Conservation (phyloP, 2,888 invertebrate species). For the Chloromyia formosa region DNA sequence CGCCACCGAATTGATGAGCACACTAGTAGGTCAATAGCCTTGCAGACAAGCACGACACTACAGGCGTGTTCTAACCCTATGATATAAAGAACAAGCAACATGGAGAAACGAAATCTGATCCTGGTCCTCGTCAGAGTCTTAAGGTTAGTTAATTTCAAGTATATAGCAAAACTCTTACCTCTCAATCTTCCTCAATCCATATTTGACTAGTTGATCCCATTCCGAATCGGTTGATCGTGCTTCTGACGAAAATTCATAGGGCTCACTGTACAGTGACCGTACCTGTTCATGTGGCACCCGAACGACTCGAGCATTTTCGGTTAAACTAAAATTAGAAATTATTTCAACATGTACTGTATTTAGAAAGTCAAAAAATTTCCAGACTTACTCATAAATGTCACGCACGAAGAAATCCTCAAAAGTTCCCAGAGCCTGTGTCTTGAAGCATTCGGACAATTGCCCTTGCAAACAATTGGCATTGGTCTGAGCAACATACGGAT, state of each 20-base stretch:
- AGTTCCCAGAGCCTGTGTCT: slow-evolving; percentile 78
- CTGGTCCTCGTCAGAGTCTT: too few relatives aligned
- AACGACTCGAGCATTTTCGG: slow-evolving; percentile 76
- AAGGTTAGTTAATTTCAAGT: too few relatives aligned
- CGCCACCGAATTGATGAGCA: too few relatives aligned
- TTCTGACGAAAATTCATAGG: slow-evolving; percentile 76
- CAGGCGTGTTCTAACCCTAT: too few relatives aligned
- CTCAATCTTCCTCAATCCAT: slow-evolving; percentile 77
- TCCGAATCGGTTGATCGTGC: slow-evolving; percentile 78
- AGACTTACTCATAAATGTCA: background rate
- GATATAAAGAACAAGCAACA: too few relatives aligned
- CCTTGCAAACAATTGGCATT: slow-evolving; percentile 80
- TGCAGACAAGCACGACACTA: too few relatives aligned
- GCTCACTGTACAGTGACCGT: slow-evolving; percentile 74
- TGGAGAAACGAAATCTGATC: too few relatives aligned
- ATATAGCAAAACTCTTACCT: slow-evolving; percentile 65
- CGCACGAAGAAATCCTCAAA: slow-evolving; percentile 65
- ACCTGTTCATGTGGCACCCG: slow-evolving; percentile 76
- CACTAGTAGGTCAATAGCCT: too few relatives aligned
- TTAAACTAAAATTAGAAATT: slow-evolving; percentile 65
- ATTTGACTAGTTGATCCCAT: slow-evolving; percentile 84
- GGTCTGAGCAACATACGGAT: slow-evolving; percentile 79
- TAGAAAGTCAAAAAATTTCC: too few relatives aligned
- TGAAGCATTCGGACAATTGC: slow-evolving; percentile 86
- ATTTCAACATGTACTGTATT: slow-evolving; percentile 67